A percentile compares a stretch with the other conserved stretches of the same genome.
phyloP scores from a whole-genome alignment of 2,888 invertebrate species.

The Lepidochrysops patricia region DNA sequence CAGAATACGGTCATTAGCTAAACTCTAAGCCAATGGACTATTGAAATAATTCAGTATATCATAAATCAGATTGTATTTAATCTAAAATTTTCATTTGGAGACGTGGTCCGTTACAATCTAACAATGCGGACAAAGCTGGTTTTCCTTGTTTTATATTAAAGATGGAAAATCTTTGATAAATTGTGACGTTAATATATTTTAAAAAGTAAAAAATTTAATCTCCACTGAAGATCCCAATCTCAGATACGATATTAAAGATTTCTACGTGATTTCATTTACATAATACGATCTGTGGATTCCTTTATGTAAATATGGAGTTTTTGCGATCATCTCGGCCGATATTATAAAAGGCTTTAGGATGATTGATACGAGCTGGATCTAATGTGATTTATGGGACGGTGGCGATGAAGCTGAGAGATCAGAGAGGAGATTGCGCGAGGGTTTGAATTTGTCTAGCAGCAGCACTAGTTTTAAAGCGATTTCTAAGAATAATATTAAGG shows the following conservation, averaged over 20 bases:
- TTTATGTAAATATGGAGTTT: slow-evolving; percentile 37
- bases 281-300: slow-evolving; percentile 45
- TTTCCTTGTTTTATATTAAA: not conserved
- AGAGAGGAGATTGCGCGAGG: not conserved
- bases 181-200: not conserved
- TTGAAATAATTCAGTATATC: too few species aligned
- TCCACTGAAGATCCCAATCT: not conserved
- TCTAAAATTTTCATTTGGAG: too few species aligned
- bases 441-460: not conserved
- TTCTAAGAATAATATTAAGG: too few species aligned
- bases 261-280: slow-evolving; percentile 58
- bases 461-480: too few species aligned
- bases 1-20: too few species aligned
- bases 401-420: slow-evolving; percentile 11
- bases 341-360: slow-evolving; percentile 45
- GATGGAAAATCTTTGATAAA: not conserved
- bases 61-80: too few species aligned
- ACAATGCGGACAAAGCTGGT: not conserved
- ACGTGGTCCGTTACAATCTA: too few species aligned
- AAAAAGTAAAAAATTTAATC: not conserved
- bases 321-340: slow-evolving; percentile 32
- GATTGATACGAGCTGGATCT: slow-evolving; percentile 47
- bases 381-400: slow-evolving; percentile 48
- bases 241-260: slow-evolving; percentile 20
- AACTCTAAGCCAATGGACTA: too few species aligned